phyloP scores from a whole-genome alignment of 2,797 vertebrate species.

The Dicrostonyx torquatus region DNA sequence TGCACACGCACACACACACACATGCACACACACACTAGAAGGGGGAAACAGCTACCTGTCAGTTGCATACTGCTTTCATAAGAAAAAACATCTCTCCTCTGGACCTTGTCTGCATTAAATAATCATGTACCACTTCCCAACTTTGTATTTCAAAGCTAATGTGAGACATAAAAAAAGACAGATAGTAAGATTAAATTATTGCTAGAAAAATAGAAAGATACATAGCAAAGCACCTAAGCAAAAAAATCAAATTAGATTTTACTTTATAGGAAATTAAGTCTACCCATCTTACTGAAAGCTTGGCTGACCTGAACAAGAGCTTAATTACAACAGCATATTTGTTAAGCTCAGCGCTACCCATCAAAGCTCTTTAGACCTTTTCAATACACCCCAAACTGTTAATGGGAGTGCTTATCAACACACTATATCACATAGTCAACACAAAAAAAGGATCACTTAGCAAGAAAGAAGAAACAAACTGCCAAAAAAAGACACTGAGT shows the following conservation, averaged over 20 bases:
- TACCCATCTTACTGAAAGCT: background rate
- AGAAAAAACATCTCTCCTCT: constrained; percentile 64
- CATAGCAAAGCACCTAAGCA: constrained; percentile 47
- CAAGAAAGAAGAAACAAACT: background rate
- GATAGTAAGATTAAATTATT: constrained; percentile 66
- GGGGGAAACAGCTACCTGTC: constrained; percentile 50
- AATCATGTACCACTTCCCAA: constrained; percentile 33
- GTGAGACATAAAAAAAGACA: constrained; percentile 5
- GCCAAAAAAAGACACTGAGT: background rate
- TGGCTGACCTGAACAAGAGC: background rate
- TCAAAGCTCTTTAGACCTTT: background rate
- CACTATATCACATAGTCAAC: background rate
- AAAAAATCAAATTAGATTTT: background rate
- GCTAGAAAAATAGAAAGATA: constrained; percentile 51
- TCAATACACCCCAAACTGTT: background rate
- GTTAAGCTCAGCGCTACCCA: background rate
- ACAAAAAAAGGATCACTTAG: background rate
- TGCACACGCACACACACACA: background rate
- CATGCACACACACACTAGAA: constrained; percentile 43
- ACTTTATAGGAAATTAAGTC: constrained; percentile 19
- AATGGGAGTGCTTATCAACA: background rate
- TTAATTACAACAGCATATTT: background rate
- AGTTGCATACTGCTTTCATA: constrained; percentile 67
- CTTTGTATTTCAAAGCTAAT: constrained; percentile 51
- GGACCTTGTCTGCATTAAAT: background rate